Percentiles rank a stretch among this genome's conserved stretches.
These are phyloP conservation scores for Pseudochaenichthys georgianus DNA, from an alignment of 2,797 vertebrate genomes.

Conservation along the genomic window DNA sequence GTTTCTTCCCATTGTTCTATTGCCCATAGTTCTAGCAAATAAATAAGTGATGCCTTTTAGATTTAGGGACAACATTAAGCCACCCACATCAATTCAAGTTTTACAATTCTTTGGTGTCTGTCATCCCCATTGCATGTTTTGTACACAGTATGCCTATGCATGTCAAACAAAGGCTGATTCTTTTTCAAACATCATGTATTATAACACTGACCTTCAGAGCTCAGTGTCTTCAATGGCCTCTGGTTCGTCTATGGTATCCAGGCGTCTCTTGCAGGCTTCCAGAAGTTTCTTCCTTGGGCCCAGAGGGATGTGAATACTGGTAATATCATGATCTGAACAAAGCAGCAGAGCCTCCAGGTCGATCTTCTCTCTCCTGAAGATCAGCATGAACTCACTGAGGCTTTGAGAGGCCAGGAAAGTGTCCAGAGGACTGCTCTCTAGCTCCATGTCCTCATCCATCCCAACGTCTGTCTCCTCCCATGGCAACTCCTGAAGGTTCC, in stretches of 20 bases:
- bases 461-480: slow-evolving; percentile 91
- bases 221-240: slow-evolving; percentile 90
- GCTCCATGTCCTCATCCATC: slow-evolving; percentile 86
- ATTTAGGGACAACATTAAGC: no score
- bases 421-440: slow-evolving; percentile 90
- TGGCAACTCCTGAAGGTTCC: slow-evolving; percentile 87
- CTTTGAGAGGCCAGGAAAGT: slow-evolving; percentile 92
- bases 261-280: slow-evolving; percentile 89
- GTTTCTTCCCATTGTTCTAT: no score
- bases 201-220: slow-evolving; percentile 82
- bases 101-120: no score
- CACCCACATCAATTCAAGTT: no score
- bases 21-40: no score
- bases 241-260: slow-evolving; percentile 87
- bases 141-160: not conserved
- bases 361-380: slow-evolving; percentile 92
- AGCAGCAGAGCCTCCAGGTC: slow-evolving; percentile 92
- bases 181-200: slow-evolving; percentile 1
- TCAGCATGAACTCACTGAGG: slow-evolving; percentile 88
- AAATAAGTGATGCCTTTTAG: no score
- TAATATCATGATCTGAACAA: slow-evolving; percentile 92
- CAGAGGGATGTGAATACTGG: slow-evolving; percentile 90
- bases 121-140: no score
- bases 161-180: not conserved
- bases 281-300: slow-evolving; percentile 96